Percentiles rank a stretch among this genome's conserved stretches.
Evolutionary conservation across 2,113 vertebrate genomes (phyloP).

Genomic region (Cavia aperea): DNA sequence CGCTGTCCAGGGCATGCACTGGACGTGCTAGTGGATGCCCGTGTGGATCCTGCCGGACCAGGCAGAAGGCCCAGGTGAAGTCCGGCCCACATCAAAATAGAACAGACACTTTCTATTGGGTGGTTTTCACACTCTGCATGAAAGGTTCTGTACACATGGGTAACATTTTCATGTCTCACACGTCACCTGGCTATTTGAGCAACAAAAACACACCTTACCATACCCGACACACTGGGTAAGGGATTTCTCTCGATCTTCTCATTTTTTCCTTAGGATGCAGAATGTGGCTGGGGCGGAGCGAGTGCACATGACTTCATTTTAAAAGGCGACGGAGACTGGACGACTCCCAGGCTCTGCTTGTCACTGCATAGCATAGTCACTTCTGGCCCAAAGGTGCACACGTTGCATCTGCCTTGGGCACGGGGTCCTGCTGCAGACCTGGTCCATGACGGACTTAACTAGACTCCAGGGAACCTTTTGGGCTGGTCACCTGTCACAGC

Average conservation of each 20-base stretch:
- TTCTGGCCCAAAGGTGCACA: fast-evolving
- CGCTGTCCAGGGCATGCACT: background rate
- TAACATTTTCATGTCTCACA: background rate
- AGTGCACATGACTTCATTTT: background rate
- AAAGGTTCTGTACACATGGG: fast-evolving
- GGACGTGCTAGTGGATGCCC: background rate
- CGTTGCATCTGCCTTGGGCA: background rate
- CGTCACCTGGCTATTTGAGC: background rate
- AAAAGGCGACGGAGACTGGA: background rate
- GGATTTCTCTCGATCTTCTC: too few species aligned
- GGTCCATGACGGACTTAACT: too few species aligned
- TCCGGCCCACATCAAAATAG: background rate
- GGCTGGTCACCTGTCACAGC: background rate
- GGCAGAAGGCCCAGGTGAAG: background rate
- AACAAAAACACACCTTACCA: too few species aligned
- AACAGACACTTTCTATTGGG: too few species aligned
- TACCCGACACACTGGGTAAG: background rate
- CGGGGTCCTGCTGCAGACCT: background rate
- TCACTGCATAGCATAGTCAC: background rate
- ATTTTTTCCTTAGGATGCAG: background rate
- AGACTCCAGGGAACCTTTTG: fast-evolving
- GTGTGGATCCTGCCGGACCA: background rate
- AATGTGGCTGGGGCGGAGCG: background rate
- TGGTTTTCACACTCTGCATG: background rate
- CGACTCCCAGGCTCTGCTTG: background rate